Evolutionary conservation across 2,797 vertebrate genomes (phyloP).

Genomic region (Avahi laniger): DNA sequence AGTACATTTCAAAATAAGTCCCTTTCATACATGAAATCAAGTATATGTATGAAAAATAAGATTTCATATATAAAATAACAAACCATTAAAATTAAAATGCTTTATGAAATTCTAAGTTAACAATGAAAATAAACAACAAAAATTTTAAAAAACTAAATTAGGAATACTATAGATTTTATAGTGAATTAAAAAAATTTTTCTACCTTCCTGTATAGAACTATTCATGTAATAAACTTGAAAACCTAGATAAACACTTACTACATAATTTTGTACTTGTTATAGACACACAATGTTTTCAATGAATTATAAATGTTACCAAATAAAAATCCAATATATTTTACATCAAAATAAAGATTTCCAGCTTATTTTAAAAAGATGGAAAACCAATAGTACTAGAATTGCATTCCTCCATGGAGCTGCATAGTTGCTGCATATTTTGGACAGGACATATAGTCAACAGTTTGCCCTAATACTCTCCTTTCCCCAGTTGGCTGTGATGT

Average conservation of each 20-base stretch:
- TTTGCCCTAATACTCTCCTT: neutral
- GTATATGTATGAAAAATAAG: neutral
- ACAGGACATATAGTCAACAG: neutral
- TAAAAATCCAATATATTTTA: neutral
- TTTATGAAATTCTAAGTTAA: neutral
- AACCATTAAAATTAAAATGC: neutral
- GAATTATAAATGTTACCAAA: neutral
- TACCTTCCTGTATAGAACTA: neutral
- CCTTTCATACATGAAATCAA: neutral
- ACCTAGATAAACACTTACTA: neutral
- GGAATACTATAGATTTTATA: neutral
- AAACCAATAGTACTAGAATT: neutral
- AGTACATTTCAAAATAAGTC: neutral
- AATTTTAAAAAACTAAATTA: neutral
- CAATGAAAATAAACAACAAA: neutral
- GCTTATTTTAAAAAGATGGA: neutral
- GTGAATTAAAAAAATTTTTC: neutral
- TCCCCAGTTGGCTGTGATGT: neutral
- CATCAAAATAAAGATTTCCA: neutral
- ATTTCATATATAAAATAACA: neutral
- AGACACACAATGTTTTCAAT: neutral
- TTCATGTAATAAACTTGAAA: neutral
- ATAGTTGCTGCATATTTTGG: neutral
- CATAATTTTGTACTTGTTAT: neutral
- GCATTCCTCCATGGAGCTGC: neutral